Percentiles rank a stretch among this genome's conserved stretches.
phyloP scores from a whole-genome alignment of 2,797 vertebrate genomes.

The Nothura maculosa region DNA sequence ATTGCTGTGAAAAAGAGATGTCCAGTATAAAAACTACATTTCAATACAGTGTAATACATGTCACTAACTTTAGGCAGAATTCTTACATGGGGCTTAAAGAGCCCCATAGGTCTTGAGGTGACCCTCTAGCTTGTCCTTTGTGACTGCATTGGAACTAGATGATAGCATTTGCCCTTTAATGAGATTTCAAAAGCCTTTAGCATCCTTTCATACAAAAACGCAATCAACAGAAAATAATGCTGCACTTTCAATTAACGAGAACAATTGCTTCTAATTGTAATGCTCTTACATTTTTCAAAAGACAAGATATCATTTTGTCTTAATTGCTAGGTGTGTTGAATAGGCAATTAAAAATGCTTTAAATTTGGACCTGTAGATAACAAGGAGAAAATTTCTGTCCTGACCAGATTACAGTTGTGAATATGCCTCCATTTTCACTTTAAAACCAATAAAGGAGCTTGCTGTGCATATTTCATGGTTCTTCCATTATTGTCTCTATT shows the following conservation, averaged over 20 bases:
- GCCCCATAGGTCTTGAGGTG: not conserved
- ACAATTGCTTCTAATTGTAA: conserved; percentile 81
- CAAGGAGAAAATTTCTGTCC: conserved; percentile 54
- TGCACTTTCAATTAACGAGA: conserved; percentile 81
- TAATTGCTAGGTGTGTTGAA: conserved; percentile 78
- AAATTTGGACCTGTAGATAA: conserved; percentile 71
- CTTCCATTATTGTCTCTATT: not conserved
- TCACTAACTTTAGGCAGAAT: not conserved
- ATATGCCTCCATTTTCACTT: not conserved
- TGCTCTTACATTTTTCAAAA: conserved; percentile 78
- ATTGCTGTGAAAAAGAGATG: not conserved
- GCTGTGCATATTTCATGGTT: conserved; percentile 10
- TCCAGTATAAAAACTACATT: not conserved
- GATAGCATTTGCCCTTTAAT: conserved; percentile 25
- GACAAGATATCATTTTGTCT: conserved; percentile 74
- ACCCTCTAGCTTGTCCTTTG: not conserved
- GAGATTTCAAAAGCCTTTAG: conserved; percentile 58
- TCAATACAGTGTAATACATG: not conserved
- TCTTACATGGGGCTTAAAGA: not conserved
- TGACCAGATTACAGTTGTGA: conserved; percentile 49
- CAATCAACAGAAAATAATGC: conserved; percentile 77
- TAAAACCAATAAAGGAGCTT: not conserved
- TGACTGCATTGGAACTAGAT: not conserved
- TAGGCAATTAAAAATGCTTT: conserved; percentile 83
- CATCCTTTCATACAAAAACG: conserved; percentile 52